Percentiles rank a stretch among this genome's conserved stretches.
Conservation (phyloP, 2,888 invertebrate genomes). For the Eristalis arbustorum region DNA sequence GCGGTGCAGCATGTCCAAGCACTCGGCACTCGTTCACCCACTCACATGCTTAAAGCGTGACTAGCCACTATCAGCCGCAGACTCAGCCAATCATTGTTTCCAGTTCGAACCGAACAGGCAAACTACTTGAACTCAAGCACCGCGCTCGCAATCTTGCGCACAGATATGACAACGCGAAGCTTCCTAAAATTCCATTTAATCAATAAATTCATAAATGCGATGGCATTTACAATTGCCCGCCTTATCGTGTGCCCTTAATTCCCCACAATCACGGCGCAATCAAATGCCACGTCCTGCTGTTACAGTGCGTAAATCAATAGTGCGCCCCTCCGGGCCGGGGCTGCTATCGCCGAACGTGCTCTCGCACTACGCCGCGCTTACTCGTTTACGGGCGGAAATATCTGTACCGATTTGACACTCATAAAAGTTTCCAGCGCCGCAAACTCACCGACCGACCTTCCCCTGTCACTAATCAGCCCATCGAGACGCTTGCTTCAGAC, state of each 20-base stretch:
- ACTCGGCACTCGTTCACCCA: background rate
- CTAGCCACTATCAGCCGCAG: background rate
- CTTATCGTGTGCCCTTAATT: constrained; percentile 46
- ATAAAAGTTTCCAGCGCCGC: constrained; percentile 42
- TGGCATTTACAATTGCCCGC: background rate
- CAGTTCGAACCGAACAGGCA: background rate
- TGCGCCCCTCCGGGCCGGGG: background rate
- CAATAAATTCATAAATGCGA: background rate
- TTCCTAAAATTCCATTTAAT: constrained; percentile 7
- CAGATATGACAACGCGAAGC: constrained; percentile 4
- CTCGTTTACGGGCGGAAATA: constrained; percentile 9
- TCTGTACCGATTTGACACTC: constrained; percentile 15
- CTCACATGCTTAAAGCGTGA: constrained; percentile 24
- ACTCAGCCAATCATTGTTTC: background rate
- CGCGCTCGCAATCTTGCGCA: constrained; percentile 2
- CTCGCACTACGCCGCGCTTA: background rate
- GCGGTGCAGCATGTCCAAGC: background rate
- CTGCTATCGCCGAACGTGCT: background rate
- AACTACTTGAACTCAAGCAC: constrained; percentile 9
- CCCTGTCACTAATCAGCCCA: constrained; percentile 1
- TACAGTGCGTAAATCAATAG: constrained; percentile 15
- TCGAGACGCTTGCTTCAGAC: background rate
- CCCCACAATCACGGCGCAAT: constrained; percentile 25
- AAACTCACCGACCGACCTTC: constrained; percentile 5
- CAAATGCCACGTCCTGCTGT: background rate